Conservation (phyloP, 2,888 invertebrate genomes). For the Ophonus ardosiacus region DNA sequence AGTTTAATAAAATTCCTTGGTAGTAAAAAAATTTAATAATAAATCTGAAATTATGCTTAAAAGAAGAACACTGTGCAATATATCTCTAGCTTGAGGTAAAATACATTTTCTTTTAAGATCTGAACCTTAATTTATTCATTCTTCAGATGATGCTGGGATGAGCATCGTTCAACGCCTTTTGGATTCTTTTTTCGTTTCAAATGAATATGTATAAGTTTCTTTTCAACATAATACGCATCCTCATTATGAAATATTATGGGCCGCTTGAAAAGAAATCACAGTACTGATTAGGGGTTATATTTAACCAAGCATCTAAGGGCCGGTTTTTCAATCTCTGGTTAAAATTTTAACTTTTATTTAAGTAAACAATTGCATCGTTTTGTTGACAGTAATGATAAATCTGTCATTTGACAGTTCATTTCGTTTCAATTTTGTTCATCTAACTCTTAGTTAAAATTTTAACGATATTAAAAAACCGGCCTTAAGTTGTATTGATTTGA, state of each 20-base stretch:
- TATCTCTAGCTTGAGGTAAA: constrained; percentile 20
- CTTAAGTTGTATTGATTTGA: no score
- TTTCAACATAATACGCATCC: constrained; percentile 30
- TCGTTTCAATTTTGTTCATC: no score
- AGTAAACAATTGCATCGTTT: no score
- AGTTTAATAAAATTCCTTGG: not conserved
- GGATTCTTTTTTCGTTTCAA: not conserved
- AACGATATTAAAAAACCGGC: no score
- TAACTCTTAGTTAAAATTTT: no score
- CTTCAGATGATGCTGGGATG: constrained; percentile 7
- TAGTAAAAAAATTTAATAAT: constrained; percentile 20
- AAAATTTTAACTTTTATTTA: no score
- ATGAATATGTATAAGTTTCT: constrained; percentile 45
- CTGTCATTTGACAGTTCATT: no score
- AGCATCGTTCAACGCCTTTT: not conserved
- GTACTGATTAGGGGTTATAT: not conserved
- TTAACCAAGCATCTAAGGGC: no score
- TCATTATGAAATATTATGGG: constrained; percentile 33
- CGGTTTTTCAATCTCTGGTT: no score
- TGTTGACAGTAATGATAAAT: no score
- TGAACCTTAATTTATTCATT: constrained; percentile 24
- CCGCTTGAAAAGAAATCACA: not conserved
- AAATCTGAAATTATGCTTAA: constrained; percentile 13
- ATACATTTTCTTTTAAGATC: constrained; percentile 21
- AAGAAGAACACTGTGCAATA: not conserved